Conservation (phyloP, 2,888 invertebrate species). For the Dorcus parallelipipedus region DNA sequence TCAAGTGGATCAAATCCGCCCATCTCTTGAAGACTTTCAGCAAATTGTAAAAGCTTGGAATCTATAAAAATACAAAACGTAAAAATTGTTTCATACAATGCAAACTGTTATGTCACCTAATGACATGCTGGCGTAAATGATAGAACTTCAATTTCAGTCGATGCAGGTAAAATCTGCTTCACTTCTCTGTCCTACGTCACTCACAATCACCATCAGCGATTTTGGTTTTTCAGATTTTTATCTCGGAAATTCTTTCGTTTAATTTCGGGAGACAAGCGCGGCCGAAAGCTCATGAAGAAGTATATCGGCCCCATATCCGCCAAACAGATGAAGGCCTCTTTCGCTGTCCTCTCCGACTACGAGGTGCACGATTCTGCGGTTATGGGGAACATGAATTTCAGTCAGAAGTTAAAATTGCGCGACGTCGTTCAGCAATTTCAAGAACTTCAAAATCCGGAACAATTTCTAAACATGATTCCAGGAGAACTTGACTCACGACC, state of each 20-base stretch:
- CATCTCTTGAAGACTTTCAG: conserved; percentile 17
- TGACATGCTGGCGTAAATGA: no score
- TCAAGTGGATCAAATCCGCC: conserved; percentile 20
- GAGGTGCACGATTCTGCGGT: conserved; percentile 21
- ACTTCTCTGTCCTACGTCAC: no score
- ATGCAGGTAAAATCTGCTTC: conserved; percentile 15
- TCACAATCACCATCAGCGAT: no score
- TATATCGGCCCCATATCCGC: conserved; percentile 20
- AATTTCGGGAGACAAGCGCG: conserved; percentile 15
- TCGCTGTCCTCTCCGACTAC: conserved; percentile 15
- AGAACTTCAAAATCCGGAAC: conserved; percentile 11
- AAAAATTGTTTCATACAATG: conserved; percentile 18
- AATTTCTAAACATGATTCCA: conserved; percentile 14
- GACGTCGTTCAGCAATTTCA: conserved; percentile 16
- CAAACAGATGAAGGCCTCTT: conserved; percentile 20
- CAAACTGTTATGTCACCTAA: no score
- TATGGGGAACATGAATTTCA: conserved; percentile 18
- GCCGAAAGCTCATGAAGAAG: conserved; percentile 15
- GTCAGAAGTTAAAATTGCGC: conserved; percentile 14
- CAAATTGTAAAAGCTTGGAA: conserved; percentile 19
- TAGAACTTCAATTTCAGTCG: conserved; percentile 22
- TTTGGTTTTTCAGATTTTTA: conserved; percentile 11
- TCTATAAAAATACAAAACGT: conserved; percentile 18
- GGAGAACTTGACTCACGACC: conserved; percentile 19
- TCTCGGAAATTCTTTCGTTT: conserved; percentile 22